Base-by-base conservation (phyloP, 2,113 vertebrate genomes). In the Toxostoma redivivum region DNA sequence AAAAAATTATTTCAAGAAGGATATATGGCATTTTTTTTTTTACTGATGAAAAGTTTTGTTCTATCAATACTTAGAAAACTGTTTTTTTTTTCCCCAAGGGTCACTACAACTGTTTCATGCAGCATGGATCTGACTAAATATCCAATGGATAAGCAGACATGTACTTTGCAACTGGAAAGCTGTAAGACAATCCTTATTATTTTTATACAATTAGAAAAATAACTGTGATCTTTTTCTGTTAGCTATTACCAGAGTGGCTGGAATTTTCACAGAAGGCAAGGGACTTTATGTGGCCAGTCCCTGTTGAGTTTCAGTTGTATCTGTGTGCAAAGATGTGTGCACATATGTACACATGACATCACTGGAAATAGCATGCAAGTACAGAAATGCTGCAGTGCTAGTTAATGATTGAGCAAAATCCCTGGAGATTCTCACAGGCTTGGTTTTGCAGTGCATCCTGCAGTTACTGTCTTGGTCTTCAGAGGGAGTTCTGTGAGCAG, bases 41-140 rank as follows among this genome's bases (percentile, higher is more conserved):
- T 47, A 44, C 11, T 25, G n/a, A 38, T 74, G 30, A 76, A 40
- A 2, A 40, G 7, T n/a, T 87, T 90, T 62, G 5, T 72, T 5
- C 24, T 9, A 12, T 65, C 79, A 69, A 54, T 72, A 80, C 67
- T 66, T 24, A 86, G 5, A 9, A 57, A 69, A 13, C n/a, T 80
- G 0, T 31, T 50, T 66, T 37, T 66, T 37, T 35, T 56, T 10
- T 3, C 11, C 35, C 51, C 20, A 96, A 99, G 99, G 97, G 99
- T 99, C 90, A 99, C 98, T 30, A 98, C 99, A 51, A 99, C 99
- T 16, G 99, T 99, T 96, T 98, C 99, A 21, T 99, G 98, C 97
- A 99, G 98, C 96, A 99, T 99, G 99, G 99, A 99, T 88, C 97
- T 99, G 92, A 99, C 98, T 61, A 99, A 99, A 95, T 99, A 99